phyloP scores from a whole-genome alignment of 2,888 invertebrate genomes.

The Conops quadrifasciatus region DNA sequence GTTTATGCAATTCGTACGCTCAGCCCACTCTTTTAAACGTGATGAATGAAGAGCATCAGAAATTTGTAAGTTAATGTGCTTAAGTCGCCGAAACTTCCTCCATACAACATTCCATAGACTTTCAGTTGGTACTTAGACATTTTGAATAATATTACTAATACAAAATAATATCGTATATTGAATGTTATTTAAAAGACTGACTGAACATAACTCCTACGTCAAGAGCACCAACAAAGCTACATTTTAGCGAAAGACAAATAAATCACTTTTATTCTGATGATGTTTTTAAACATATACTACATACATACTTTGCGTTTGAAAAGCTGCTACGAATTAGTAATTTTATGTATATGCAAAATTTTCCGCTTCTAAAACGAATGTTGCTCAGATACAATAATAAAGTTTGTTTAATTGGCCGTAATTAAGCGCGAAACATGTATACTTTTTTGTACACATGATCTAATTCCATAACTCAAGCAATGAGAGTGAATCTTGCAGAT shows the following conservation, averaged over 20 bases:
- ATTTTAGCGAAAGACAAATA: background rate
- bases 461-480: constrained; percentile 12
- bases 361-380: background rate
- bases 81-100: constrained; percentile 14
- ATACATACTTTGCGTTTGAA: too few species aligned
- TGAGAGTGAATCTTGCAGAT: constrained; percentile 22
- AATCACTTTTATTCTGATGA: constrained; percentile 2
- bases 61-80: background rate
- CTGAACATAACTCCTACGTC: constrained; percentile 24
- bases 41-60: too few species aligned
- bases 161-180: constrained; percentile 11
- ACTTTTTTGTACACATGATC: constrained; percentile 4
- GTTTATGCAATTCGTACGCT: constrained; percentile 56
- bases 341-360: constrained; percentile 14
- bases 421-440: constrained; percentile 22
- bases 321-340: constrained; percentile 1
- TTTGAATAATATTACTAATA: constrained; percentile 22
- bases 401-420: constrained; percentile 26
- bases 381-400: constrained; percentile 14
- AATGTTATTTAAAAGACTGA: constrained; percentile 35
- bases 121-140: constrained; percentile 54
- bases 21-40: too few species aligned
- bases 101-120: constrained; percentile 44
- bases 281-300: too few species aligned
- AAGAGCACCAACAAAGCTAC: background rate